Conservation (phyloP, 2,888 invertebrate genomes). For the Dione juno region DNA sequence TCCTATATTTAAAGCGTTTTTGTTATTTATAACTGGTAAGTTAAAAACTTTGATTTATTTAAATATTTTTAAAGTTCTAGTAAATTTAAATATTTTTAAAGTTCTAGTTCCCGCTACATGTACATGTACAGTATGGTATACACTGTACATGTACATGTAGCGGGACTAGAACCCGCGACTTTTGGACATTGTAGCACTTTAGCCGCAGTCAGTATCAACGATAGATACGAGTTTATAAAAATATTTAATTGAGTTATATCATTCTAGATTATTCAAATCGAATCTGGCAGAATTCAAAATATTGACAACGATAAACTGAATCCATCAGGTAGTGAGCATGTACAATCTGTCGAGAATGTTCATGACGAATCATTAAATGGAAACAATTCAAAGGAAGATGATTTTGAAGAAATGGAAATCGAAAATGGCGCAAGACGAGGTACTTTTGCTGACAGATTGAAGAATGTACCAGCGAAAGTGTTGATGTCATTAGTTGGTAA, state of each 20-base stretch:
- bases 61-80: background rate
- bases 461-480: slow-evolving; percentile 21
- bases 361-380: background rate
- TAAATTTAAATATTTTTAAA: too few species aligned
- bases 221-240: too few species aligned
- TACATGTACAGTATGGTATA: too few species aligned
- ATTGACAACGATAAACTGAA: background rate
- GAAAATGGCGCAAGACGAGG: background rate
- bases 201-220: too few species aligned
- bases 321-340: background rate
- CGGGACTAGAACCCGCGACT: too few species aligned
- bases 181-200: too few species aligned
- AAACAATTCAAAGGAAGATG: background rate
- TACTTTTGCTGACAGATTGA: slow-evolving; percentile 25
- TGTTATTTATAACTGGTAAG: slow-evolving; percentile 6
- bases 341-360: background rate
- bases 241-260: background rate
- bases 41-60: background rate
- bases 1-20: background rate
- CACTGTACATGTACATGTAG: too few species aligned
- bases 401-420: background rate
- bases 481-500: slow-evolving; percentile 16
- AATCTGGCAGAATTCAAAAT: background rate
- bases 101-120: too few species aligned
- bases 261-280: background rate